Evolutionary conservation across 2,113 vertebrate genomes (phyloP).

Genomic region (Taxidea taxus): DNA sequence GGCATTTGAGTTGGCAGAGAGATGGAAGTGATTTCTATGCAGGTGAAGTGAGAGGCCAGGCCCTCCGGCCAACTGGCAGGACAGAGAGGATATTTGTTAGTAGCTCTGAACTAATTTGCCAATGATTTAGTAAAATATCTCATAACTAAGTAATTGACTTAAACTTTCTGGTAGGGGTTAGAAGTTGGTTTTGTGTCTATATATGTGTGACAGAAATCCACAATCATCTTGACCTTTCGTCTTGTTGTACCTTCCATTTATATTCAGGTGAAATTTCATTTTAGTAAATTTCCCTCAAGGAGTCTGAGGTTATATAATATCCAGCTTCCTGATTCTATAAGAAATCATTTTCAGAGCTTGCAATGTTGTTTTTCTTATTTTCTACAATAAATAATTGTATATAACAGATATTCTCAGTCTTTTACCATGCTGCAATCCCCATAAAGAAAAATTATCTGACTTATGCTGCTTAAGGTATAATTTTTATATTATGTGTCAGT

Average conservation of each 20-base stretch:
- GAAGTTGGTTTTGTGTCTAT: not conserved
- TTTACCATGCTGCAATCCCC: not conserved
- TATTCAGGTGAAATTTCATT: slow-evolving; percentile 19
- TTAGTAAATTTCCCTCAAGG: not conserved
- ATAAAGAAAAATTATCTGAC: not conserved
- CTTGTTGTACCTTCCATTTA: not conserved
- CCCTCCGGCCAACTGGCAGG: not conserved
- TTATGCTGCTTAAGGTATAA: not conserved
- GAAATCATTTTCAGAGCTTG: not conserved
- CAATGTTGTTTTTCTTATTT: not conserved
- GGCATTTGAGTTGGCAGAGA: not conserved
- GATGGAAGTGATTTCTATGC: not conserved
- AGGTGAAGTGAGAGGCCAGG: not conserved
- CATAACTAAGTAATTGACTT: not conserved
- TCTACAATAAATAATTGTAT: not conserved
- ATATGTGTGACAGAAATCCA: not conserved
- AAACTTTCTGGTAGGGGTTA: not conserved
- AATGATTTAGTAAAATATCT: not conserved
- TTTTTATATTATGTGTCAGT: not conserved
- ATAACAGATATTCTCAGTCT: not conserved
- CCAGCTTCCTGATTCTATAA: not conserved
- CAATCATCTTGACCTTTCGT: not conserved
- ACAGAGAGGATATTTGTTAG: not conserved
- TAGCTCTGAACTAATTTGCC: not conserved
- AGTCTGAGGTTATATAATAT: not conserved